Base-by-base conservation (phyloP, 2,797 vertebrate species). In the Antennarius maculatus region DNA sequence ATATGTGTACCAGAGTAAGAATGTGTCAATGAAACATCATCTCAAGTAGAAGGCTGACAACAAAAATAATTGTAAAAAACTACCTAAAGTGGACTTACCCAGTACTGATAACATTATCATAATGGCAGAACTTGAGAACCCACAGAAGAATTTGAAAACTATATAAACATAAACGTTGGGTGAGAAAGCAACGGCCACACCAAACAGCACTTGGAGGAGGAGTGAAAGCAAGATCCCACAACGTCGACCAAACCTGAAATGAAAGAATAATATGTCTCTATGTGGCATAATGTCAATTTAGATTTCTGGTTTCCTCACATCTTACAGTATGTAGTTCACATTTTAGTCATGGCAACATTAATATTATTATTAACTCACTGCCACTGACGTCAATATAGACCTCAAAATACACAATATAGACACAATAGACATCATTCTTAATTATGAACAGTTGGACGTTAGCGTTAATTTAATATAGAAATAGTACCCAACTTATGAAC, bases 121-220 rank as follows among this genome's bases (percentile, higher is more conserved):
- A n/a, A 54, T 15, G 6, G 11, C 52, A 39, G 37, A 39, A n/a
- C 52, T 15, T 9, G 15, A 34, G 2, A 37, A 6, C 31, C 52
- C 52, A 54, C 29, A 37, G 52, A 54, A 54, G n/a, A 54, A 54
- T 37, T 37, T 54, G 9, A 37, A 2, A 14, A 54, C 18, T 7
- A 54, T 54, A 8, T 34, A 54, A 54, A 37, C 29, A 54, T 54
- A 54, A 16, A 54, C n/a, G 29, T 53, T 53, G 6, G 51, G 51
- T 11, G 51, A 53, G 29, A 53, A 53, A 15, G 51, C 51, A 31
- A 29, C 8, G 4, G 28, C 51, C 7, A 31, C 29, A 37, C 28
- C 50, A 53, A 9, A 34, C 28, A 53, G 7, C 12, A 34, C 4
- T 27, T 29, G 51, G 14, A 23, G 13, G 13, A 34, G 28, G 51